phyloP scores from a whole-genome alignment of 2,797 vertebrate genomes.

The Epinephelus malabaricus region DNA sequence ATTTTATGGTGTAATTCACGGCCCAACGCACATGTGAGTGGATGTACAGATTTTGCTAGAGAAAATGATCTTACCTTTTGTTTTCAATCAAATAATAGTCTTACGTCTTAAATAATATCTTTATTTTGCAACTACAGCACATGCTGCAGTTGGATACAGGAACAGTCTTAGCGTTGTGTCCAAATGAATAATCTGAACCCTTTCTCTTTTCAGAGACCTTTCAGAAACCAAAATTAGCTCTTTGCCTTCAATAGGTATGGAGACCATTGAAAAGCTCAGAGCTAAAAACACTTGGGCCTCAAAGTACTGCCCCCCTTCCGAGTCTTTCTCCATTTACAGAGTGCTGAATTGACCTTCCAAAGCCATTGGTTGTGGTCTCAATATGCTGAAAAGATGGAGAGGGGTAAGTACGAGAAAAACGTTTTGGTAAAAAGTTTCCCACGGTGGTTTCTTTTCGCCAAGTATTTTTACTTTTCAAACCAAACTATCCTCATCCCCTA shows the following conservation, averaged over 20 bases:
- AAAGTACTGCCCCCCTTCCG: slow-evolving; percentile 89
- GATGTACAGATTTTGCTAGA: background rate
- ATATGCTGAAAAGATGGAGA: slow-evolving; percentile 88
- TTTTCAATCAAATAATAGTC: background rate
- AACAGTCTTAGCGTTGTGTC: slow-evolving; percentile 13
- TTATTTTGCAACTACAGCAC: background rate
- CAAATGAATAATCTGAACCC: slow-evolving; percentile 17
- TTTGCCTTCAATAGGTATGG: slow-evolving; percentile 89
- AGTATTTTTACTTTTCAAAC: slow-evolving; percentile 16
- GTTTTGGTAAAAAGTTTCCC: slow-evolving; percentile 31
- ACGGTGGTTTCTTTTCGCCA: background rate
- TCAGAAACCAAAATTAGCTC: slow-evolving; percentile 88
- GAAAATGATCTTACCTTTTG: background rate
- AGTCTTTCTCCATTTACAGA: slow-evolving; percentile 87
- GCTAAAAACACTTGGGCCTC: slow-evolving; percentile 90
- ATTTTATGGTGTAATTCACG: slow-evolving; percentile 88
- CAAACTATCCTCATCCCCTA: background rate
- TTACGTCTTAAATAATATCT: background rate
- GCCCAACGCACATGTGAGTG: slow-evolving; percentile 91
- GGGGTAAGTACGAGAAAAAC: slow-evolving; percentile 83
- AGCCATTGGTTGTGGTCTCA: slow-evolving; percentile 94
- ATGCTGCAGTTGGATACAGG: background rate
- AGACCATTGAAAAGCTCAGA: slow-evolving; percentile 87
- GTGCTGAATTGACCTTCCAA: slow-evolving; percentile 90
- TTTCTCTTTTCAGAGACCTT: slow-evolving; percentile 85